phyloP scores from a whole-genome alignment of 2,113 vertebrate species.

The Elephas maximus region DNA sequence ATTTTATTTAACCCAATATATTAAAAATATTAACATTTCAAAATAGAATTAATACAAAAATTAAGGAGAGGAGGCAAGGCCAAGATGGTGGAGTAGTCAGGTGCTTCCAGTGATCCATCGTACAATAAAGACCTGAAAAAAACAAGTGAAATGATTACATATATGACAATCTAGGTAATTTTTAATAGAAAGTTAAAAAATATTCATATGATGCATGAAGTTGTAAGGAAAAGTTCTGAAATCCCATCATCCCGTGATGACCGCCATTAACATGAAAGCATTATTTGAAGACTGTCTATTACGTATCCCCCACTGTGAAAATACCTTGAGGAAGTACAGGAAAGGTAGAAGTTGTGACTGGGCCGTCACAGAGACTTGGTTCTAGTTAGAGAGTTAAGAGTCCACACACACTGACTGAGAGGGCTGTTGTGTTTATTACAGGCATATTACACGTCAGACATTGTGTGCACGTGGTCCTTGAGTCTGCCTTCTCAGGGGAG shows the following conservation, averaged over 20 bases:
- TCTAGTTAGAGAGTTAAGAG: background rate
- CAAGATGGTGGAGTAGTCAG: no score
- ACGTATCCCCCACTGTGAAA: background rate
- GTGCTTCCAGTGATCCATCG: no score
- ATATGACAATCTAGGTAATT: background rate
- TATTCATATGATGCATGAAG: background rate
- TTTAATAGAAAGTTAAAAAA: background rate
- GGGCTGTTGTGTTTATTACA: background rate
- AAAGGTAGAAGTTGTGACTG: background rate
- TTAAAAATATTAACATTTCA: constrained; percentile 3
- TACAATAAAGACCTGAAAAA: no score
- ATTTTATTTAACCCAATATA: background rate
- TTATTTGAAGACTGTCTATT: background rate
- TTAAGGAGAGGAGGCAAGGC: background rate
- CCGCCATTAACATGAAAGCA: background rate
- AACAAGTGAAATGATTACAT: no score
- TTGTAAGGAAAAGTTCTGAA: constrained; percentile 27
- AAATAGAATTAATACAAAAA: background rate
- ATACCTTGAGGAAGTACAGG: background rate
- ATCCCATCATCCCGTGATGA: background rate
- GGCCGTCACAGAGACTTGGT: background rate
- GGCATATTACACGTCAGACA: background rate
- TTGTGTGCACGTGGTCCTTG: background rate
- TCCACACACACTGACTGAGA: background rate
- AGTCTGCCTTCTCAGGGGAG: no score